phyloP scores from a whole-genome alignment of 2,888 invertebrate species.

The Erebia aethiops region DNA sequence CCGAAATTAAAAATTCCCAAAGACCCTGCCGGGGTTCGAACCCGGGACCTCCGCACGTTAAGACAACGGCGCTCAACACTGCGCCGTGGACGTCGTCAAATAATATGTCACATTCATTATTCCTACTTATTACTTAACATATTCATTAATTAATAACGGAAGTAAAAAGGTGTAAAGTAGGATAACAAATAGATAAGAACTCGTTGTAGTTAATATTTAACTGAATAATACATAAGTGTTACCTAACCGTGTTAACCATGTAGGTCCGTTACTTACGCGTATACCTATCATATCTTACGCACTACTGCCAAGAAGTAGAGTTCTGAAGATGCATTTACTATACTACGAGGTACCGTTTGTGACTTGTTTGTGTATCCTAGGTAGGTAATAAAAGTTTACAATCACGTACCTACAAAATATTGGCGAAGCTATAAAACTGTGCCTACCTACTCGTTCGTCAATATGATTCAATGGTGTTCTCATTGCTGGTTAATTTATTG shows the following conservation, averaged over 20 bases:
- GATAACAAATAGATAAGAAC: background rate
- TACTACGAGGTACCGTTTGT: background rate
- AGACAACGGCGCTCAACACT: too few relatives aligned
- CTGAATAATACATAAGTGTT: constrained; percentile 1
- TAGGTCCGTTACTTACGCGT: background rate
- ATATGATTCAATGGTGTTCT: background rate
- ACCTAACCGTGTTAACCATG: background rate
- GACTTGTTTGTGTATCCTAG: constrained; percentile 1
- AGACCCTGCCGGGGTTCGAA: too few relatives aligned
- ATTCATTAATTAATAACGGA: constrained; percentile 2
- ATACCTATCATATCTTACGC: background rate
- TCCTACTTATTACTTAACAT: too few relatives aligned
- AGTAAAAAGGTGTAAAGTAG: background rate
- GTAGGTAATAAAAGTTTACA: constrained; percentile 2
- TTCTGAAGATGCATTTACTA: background rate
- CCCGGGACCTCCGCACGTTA: too few relatives aligned
- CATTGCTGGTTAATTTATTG: too few relatives aligned
- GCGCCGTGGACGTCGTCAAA: too few relatives aligned
- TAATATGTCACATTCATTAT: too few relatives aligned
- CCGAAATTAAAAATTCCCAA: too few relatives aligned
- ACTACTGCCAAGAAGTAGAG: background rate
- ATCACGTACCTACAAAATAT: too few relatives aligned
- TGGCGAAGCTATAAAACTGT: background rate
- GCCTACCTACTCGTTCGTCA: background rate
- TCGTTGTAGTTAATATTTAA: background rate